phyloP scores from a whole-genome alignment of 2,888 invertebrate species.

The Spilarctia lutea region DNA sequence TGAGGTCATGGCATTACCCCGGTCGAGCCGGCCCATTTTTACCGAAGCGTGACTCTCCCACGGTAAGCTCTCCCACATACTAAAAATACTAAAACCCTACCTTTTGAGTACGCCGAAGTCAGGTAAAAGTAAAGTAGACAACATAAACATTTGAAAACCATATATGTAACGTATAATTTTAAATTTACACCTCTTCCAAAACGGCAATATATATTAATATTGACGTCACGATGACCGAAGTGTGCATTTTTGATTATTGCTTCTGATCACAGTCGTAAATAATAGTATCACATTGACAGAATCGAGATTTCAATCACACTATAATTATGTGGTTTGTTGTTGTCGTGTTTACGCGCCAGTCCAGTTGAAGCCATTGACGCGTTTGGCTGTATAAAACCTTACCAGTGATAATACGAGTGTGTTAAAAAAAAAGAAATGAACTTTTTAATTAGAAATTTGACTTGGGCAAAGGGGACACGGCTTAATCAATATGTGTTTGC shows the following conservation, averaged over 20 bases:
- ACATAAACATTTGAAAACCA: background rate
- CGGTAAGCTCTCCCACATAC: no score
- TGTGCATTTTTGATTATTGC: constrained; percentile 19
- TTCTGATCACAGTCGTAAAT: constrained; percentile 28
- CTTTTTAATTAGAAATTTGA: constrained; percentile 72
- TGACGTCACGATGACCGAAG: constrained; percentile 12
- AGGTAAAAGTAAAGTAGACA: background rate
- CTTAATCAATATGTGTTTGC: constrained; percentile 81
- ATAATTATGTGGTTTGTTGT: constrained; percentile 55
- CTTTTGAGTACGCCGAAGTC: no score
- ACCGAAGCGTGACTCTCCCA: no score
- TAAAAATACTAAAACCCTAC: no score
- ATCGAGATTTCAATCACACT: constrained; percentile 28
- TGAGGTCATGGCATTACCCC: no score
- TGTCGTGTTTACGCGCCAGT: constrained; percentile 55
- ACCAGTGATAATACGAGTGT: constrained; percentile 41
- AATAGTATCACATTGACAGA: constrained; percentile 35
- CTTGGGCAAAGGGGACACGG: constrained; percentile 77
- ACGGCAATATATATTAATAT: background rate
- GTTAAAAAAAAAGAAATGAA: constrained; percentile 66
- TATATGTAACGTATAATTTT: background rate
- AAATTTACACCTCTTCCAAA: constrained; percentile 12
- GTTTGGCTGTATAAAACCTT: constrained; percentile 56
- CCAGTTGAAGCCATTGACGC: constrained; percentile 59
- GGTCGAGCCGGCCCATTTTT: no score